These are phyloP conservation scores for Flabesymbios commensalis DNA, from an alignment of 2,888 invertebrate genomes.

Conservation along the genomic window DNA sequence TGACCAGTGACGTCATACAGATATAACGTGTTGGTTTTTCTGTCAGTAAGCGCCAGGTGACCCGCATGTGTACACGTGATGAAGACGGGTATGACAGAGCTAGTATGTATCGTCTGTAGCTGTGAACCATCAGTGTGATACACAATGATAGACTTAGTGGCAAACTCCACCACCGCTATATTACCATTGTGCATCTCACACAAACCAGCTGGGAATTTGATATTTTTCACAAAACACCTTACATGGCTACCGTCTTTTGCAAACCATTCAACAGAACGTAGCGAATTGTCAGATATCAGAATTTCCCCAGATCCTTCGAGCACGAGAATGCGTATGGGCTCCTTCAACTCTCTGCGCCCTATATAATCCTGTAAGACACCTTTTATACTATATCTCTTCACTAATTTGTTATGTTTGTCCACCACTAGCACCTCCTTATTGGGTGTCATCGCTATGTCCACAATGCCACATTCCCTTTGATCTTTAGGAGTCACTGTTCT, in stretches of 20 bases:
- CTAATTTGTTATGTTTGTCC: conserved; percentile 26
- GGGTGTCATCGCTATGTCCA: conserved; percentile 21
- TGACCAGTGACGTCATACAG: conserved; percentile 8
- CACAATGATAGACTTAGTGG: conserved; percentile 13
- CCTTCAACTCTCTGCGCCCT: conserved; percentile 11
- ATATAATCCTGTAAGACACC: conserved; percentile 17
- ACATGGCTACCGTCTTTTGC: conserved; percentile 7
- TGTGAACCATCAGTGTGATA: conserved; percentile 3
- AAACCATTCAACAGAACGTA: conserved; percentile 11
- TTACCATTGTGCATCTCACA: conserved; percentile 17
- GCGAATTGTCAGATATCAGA: conserved; percentile 19
- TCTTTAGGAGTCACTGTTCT: too few species aligned
- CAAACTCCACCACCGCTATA: conserved; percentile 23
- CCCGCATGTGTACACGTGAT: conserved; percentile 9
- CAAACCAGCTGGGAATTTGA: conserved; percentile 16
- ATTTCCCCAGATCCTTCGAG: conserved; percentile 8
- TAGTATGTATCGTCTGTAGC: conserved; percentile 7
- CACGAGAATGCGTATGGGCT: conserved; percentile 19
- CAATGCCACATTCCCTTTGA: conserved; percentile 14
- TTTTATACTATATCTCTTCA: conserved; percentile 22
- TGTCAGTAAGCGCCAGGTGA: conserved; percentile 20
- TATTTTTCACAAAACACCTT: conserved; percentile 8
- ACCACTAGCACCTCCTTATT: conserved; percentile 13
- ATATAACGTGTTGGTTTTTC: conserved; percentile 1
- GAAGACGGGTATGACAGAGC: conserved; percentile 21